Conservation (phyloP, 2,113 vertebrate species). For the Siniperca chuatsi region DNA sequence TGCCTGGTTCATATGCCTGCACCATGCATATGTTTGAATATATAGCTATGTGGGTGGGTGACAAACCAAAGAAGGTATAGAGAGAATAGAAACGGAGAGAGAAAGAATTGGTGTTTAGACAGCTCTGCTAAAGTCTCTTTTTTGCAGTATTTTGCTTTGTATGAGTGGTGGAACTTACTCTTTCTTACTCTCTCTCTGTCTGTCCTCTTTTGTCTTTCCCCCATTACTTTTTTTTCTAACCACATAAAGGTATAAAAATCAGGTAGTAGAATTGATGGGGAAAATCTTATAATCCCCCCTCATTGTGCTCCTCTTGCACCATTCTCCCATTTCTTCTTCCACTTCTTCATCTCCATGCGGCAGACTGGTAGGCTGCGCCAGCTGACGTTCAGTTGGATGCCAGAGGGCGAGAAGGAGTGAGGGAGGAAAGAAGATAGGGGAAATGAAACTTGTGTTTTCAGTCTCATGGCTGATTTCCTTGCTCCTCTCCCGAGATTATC, state of each 20-base stretch:
- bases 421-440: slow-evolving; percentile 39
- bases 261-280: not conserved
- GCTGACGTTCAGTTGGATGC: slow-evolving; percentile 61
- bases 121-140: slow-evolving; percentile 32
- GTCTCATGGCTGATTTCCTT: slow-evolving; percentile 68
- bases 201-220: not conserved
- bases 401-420: slow-evolving; percentile 59
- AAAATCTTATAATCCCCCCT: not conserved
- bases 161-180: slow-evolving; percentile 25
- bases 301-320: slow-evolving; percentile 21
- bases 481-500: slow-evolving; percentile 71
- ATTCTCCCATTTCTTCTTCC: slow-evolving; percentile 26
- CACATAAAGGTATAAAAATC: not conserved
- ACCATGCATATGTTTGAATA: slow-evolving; percentile 56
- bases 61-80: slow-evolving; percentile 44
- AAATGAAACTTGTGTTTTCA: slow-evolving; percentile 75
- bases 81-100: not conserved
- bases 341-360: slow-evolving; percentile 61
- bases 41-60: slow-evolving; percentile 66
- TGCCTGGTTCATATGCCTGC: slow-evolving; percentile 28
- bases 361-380: slow-evolving; percentile 56
- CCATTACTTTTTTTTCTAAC: not conserved
- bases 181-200: slow-evolving; percentile 2
- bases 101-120: slow-evolving; percentile 7
- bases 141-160: slow-evolving; percentile 42